phyloP scores from a whole-genome alignment of 2,888 invertebrate species.

The Corbicula japonica region DNA sequence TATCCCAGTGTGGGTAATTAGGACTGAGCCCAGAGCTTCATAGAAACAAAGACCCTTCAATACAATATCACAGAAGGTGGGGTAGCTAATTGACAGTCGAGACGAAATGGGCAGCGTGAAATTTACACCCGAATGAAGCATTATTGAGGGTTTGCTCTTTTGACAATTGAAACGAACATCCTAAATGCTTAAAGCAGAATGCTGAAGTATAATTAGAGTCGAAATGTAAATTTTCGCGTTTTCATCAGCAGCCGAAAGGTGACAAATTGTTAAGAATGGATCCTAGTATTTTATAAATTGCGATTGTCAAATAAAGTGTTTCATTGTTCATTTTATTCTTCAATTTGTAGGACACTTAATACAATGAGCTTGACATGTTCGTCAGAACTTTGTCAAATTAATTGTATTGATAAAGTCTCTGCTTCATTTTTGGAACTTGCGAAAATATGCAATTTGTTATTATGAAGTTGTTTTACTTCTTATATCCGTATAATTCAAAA shows the following conservation, averaged over 20 bases:
- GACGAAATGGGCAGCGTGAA: constrained; percentile 68
- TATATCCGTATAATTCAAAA: no score
- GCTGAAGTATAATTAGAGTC: constrained; percentile 43
- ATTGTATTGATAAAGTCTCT: no score
- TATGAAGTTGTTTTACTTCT: no score
- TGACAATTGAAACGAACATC: constrained; percentile 65
- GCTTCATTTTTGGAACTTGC: no score
- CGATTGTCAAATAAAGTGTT: constrained; percentile 46
- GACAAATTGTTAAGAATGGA: constrained; percentile 38
- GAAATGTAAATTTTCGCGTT: constrained; percentile 52
- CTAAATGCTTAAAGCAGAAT: constrained; percentile 44
- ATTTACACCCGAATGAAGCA: constrained; percentile 62
- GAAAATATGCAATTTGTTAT: no score
- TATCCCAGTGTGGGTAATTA: constrained; percentile 22
- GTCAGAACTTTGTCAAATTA: no score
- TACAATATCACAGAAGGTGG: constrained; percentile 59
- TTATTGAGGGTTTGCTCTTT: constrained; percentile 64
- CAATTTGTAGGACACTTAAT: no score
- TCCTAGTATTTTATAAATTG: constrained; percentile 35
- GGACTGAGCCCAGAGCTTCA: constrained; percentile 36
- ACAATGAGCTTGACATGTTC: no score
- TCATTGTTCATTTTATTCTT: no score
- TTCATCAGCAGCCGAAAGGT: constrained; percentile 32
- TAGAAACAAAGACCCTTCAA: constrained; percentile 51
- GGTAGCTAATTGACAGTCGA: constrained; percentile 60